phyloP scores from a whole-genome alignment of 2,888 invertebrate genomes.

The Dryobota labecula region DNA sequence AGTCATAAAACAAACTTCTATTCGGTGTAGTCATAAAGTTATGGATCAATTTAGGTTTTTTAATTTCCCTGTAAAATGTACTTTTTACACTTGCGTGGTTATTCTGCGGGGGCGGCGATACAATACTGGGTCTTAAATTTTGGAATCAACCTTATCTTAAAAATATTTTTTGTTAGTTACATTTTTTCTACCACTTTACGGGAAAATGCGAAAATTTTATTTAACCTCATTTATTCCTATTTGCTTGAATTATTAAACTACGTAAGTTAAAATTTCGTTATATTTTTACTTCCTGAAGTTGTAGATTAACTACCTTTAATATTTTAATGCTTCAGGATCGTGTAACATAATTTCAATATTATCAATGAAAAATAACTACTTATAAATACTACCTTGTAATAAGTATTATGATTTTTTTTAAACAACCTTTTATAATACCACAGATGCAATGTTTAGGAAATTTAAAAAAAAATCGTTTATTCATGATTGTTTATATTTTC shows the following conservation, averaged over 20 bases:
- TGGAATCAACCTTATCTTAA: neutral
- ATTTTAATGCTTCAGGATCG: neutral
- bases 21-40: too few relatives aligned
- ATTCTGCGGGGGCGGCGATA: too few relatives aligned
- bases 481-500: neutral
- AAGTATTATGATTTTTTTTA: neutral
- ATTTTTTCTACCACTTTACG: constrained; percentile 13
- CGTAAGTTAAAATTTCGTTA: neutral
- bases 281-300: neutral
- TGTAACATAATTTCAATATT: neutral
- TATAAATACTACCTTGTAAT: neutral
- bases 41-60: too few relatives aligned
- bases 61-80: too few relatives aligned
- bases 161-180: neutral
- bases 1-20: too few relatives aligned
- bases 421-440: neutral
- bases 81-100: too few relatives aligned
- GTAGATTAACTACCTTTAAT: neutral
- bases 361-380: neutral
- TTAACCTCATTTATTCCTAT: constrained; percentile 14
- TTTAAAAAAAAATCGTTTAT: too few relatives aligned
- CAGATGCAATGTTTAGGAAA: neutral
- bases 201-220: constrained; percentile 20
- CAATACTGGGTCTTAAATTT: neutral
- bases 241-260: constrained; percentile 42